A percentile compares a stretch with the other conserved stretches of the same genome.
phyloP scores from a whole-genome alignment of 2,888 invertebrate species.

The Bombylius major region DNA sequence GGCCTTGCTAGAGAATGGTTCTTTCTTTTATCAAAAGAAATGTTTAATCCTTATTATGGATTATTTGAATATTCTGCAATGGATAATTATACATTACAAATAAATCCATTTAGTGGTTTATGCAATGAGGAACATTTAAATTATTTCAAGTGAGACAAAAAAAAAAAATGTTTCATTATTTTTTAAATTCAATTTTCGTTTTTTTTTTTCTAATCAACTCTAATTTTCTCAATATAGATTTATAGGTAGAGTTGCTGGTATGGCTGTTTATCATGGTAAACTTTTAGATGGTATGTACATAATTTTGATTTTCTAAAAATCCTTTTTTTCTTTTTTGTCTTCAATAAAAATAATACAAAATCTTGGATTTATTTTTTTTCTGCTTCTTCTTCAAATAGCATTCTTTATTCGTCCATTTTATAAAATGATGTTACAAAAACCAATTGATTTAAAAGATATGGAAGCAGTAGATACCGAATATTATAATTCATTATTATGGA shows the following conservation, averaged over 20 bases:
- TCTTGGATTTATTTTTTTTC: constrained; percentile 5
- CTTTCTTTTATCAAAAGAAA: constrained; percentile 95
- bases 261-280: constrained; percentile 99
- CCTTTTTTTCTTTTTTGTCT: neutral
- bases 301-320: neutral
- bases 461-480: constrained; percentile 98
- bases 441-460: constrained; percentile 93
- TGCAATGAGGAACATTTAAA: constrained; percentile 96
- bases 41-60: constrained; percentile 99
- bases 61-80: constrained; percentile 98
- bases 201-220: neutral
- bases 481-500: constrained; percentile 81
- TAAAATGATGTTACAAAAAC: constrained; percentile 97
- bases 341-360: neutral
- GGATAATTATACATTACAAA: constrained; percentile 99
- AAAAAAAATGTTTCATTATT: too few species aligned
- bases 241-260: constrained; percentile 94
- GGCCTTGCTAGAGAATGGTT: constrained; percentile 97
- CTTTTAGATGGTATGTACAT: constrained; percentile 68
- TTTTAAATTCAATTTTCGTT: neutral
- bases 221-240: constrained; percentile 40
- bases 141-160: constrained; percentile 64
- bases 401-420: constrained; percentile 99
- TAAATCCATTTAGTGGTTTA: constrained; percentile 93
- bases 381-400: constrained; percentile 48